phyloP scores from a whole-genome alignment of 2,797 vertebrate species.

The Picus viridis region DNA sequence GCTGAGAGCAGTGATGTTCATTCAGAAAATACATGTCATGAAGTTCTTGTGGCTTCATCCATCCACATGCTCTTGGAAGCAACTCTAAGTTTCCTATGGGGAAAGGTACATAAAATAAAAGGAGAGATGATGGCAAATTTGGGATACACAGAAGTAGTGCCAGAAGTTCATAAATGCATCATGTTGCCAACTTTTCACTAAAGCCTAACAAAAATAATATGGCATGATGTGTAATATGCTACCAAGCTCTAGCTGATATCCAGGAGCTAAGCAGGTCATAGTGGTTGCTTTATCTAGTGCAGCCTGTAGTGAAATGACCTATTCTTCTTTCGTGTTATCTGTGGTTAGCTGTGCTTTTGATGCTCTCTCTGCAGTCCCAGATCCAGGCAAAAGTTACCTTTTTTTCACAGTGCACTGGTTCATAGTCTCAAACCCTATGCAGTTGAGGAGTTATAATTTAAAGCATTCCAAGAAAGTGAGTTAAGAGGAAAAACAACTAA shows the following conservation, averaged over 20 bases:
- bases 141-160: neutral
- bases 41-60: neutral
- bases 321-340: neutral
- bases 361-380: neutral
- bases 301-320: neutral
- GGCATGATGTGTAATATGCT: neutral
- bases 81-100: neutral
- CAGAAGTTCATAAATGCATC: neutral
- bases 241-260: neutral
- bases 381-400: neutral
- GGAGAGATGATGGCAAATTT: neutral
- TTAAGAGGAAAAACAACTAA: neutral
- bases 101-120: neutral
- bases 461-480: neutral
- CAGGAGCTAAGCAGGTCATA: neutral
- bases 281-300: neutral
- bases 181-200: neutral
- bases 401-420: neutral
- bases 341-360: neutral
- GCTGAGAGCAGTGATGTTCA: neutral
- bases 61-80: neutral
- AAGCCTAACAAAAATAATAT: conserved; percentile 31
- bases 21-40: neutral
- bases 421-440: neutral
- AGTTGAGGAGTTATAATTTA: neutral